A percentile compares a stretch with the other conserved stretches of the same genome.
Evolutionary conservation across 1,140 invertebrate genomes (phyloP).

Genomic region (Liolophura sinensis): DNA sequence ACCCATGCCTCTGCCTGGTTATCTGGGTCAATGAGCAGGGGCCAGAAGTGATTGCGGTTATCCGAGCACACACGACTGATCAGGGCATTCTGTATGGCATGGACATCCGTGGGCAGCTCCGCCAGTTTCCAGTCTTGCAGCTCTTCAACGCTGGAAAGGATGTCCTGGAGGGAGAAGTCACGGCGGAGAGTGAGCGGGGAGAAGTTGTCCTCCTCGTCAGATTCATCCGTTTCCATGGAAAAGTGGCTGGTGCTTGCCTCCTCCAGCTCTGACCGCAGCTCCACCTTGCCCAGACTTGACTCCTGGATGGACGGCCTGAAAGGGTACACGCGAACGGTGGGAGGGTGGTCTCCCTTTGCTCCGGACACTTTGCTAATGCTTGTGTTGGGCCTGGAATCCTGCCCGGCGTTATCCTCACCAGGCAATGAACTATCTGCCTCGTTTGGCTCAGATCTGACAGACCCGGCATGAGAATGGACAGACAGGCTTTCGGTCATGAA

Average conservation of each 20-base stretch:
- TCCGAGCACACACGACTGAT: constrained; percentile 49
- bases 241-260: constrained; percentile 44
- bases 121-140: constrained; percentile 50
- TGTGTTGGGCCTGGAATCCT: too few relatives aligned
- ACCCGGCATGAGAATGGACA: too few relatives aligned
- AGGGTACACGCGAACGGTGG: too few relatives aligned
- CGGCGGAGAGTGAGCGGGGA: constrained; percentile 34
- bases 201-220: constrained; percentile 40
- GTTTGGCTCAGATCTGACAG: too few relatives aligned
- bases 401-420: too few relatives aligned
- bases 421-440: too few relatives aligned
- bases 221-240: constrained; percentile 16
- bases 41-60: constrained; percentile 55
- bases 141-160: constrained; percentile 55
- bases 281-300: background rate
- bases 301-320: too few relatives aligned
- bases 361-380: too few relatives aligned
- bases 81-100: constrained; percentile 53
- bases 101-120: constrained; percentile 47
- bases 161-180: constrained; percentile 46
- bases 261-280: constrained; percentile 36
- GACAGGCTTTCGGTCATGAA: too few relatives aligned
- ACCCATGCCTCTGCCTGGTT: constrained; percentile 54
- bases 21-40: constrained; percentile 55
- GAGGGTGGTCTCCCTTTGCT: too few relatives aligned